Conservation (phyloP, 2,797 vertebrate species). For the Oreochromis mossambicus region DNA sequence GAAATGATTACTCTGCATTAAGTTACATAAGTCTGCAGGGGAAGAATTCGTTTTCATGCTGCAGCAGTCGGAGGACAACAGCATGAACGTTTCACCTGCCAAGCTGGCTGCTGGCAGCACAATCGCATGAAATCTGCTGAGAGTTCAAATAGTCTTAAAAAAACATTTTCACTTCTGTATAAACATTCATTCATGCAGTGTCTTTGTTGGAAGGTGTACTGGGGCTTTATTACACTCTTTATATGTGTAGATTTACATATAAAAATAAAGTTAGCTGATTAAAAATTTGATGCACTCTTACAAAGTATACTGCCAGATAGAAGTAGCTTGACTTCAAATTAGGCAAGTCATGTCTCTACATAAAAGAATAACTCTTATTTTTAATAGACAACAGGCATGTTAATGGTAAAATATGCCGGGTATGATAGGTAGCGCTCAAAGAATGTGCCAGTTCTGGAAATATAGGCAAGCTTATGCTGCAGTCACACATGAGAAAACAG, state of each 20-base stretch:
- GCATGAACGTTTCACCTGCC: background rate
- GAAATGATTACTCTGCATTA: background rate
- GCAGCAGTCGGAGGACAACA: background rate
- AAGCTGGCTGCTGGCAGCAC: background rate
- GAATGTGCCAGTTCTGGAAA: no score
- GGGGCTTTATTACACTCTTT: background rate
- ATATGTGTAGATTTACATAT: background rate
- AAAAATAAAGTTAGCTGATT: background rate
- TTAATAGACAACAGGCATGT: no score
- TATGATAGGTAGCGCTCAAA: no score
- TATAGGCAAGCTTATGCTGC: background rate
- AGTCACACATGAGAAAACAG: background rate
- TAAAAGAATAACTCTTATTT: no score
- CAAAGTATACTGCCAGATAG: background rate
- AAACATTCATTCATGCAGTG: background rate
- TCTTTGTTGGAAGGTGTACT: background rate
- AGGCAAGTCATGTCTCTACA: background rate
- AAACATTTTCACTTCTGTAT: background rate
- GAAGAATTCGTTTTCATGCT: background rate
- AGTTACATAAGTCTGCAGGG: background rate
- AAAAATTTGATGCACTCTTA: background rate
- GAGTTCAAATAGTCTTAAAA: background rate
- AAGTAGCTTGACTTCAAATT: background rate
- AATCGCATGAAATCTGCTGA: background rate
- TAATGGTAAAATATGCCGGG: no score